These are phyloP conservation scores for Zophobas atratus DNA, from an alignment of 1,140 invertebrate genomes.

Conservation along the genomic window DNA sequence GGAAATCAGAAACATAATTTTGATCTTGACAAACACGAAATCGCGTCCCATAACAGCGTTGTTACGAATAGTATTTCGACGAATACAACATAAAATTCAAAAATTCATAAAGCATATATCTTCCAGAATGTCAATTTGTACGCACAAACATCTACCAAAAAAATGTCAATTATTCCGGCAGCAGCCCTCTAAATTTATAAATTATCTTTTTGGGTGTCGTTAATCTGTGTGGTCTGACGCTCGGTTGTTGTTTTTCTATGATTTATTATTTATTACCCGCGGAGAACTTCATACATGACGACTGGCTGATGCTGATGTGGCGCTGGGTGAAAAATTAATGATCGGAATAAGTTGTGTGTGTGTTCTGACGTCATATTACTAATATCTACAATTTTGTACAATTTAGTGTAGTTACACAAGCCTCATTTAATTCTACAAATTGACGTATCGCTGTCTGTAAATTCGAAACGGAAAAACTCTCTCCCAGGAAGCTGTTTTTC, in stretches of 20 bases:
- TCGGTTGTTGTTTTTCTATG: slow-evolving; percentile 13
- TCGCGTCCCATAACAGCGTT: background rate
- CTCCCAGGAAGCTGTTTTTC: too few relatives aligned
- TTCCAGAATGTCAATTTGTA: background rate
- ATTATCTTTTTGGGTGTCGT: slow-evolving; percentile 14
- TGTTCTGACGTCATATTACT: too few relatives aligned
- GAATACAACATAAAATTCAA: background rate
- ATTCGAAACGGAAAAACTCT: too few relatives aligned
- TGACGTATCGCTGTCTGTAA: too few relatives aligned
- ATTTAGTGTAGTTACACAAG: too few relatives aligned
- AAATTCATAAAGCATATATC: slow-evolving; percentile 1
- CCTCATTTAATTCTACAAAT: too few relatives aligned
- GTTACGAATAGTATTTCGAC: background rate
- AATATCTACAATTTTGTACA: too few relatives aligned
- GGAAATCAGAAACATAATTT: slow-evolving; percentile 36
- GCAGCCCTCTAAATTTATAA: slow-evolving; percentile 10
- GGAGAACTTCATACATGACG: slow-evolving; percentile 24
- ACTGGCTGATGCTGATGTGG: slow-evolving; percentile 27
- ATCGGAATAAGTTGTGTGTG: background rate
- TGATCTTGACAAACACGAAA: background rate
- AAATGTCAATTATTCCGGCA: background rate
- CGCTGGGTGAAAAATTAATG: slow-evolving; percentile 32
- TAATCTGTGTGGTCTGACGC: slow-evolving; percentile 29
- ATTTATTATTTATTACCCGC: slow-evolving; percentile 45
- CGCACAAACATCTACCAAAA: background rate